These are phyloP conservation scores for Dyspetes luteomarginatus DNA, from an alignment of 2,888 invertebrate genomes.

Conservation along the genomic window DNA sequence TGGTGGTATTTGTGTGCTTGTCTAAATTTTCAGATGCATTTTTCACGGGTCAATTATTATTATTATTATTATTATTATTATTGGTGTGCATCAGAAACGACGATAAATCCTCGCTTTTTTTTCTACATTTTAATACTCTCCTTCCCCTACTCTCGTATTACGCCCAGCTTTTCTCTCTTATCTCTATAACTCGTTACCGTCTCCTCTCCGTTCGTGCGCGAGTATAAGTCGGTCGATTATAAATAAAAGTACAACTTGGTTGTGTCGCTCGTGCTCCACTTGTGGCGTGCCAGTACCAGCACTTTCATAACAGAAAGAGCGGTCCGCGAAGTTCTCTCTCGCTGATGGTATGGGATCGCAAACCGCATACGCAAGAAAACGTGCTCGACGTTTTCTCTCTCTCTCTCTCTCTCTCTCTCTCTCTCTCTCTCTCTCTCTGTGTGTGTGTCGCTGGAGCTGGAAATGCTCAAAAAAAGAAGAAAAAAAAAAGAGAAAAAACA, in stretches of 20 bases:
- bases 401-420: slow-evolving; percentile 7
- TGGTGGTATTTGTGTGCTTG: too few relatives aligned
- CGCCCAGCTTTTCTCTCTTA: background rate
- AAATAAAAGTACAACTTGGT: slow-evolving; percentile 78
- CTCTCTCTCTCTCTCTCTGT: slow-evolving; percentile 19
- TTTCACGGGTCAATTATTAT: too few relatives aligned
- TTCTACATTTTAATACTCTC: background rate
- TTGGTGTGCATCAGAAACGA: too few relatives aligned
- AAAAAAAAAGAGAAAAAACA: background rate
- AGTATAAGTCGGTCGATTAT: slow-evolving; percentile 77
- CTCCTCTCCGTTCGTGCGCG: slow-evolving; percentile 19
- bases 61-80: too few relatives aligned
- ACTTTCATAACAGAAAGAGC: slow-evolving; percentile 77
- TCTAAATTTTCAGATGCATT: too few relatives aligned
- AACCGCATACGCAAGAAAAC: slow-evolving; percentile 29
- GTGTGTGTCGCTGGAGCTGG: background rate
- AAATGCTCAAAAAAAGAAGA: slow-evolving; percentile 19
- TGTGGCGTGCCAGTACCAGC: slow-evolving; percentile 69
- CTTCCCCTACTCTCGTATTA: background rate
- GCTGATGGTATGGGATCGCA: slow-evolving; percentile 33
- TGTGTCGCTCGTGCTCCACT: slow-evolving; percentile 77
- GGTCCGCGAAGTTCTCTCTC: slow-evolving; percentile 48
- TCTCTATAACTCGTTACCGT: background rate
- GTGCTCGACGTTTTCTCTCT: background rate
- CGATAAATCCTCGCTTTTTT: background rate